These are phyloP conservation scores for Steinernema hermaphroditum DNA, from an alignment of 2,888 invertebrate genomes.

Conservation along the genomic window DNA sequence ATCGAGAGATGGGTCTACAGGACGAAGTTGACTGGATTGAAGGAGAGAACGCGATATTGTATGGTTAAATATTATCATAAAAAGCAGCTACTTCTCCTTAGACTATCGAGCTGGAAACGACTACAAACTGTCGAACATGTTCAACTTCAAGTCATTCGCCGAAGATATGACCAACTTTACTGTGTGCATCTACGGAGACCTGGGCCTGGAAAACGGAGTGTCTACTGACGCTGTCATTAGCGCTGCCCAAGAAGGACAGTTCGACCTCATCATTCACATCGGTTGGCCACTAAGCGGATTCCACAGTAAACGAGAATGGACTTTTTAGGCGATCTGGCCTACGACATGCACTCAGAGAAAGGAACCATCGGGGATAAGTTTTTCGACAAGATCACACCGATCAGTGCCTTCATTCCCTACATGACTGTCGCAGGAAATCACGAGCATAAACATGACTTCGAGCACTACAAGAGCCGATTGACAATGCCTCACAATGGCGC, in stretches of 20 bases:
- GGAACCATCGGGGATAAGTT: constrained; percentile 85
- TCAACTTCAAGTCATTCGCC: constrained; percentile 17
- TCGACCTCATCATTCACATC: constrained; percentile 65
- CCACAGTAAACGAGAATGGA: constrained; percentile 41
- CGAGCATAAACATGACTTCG: constrained; percentile 75
- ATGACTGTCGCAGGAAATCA: constrained; percentile 71
- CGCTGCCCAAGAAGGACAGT: constrained; percentile 73
- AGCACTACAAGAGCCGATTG: constrained; percentile 87
- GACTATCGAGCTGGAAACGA: constrained; percentile 26
- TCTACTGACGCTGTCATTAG: constrained; percentile 72
- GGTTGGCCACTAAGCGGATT: too few relatives aligned
- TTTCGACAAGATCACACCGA: constrained; percentile 85
- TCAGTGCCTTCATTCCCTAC: constrained; percentile 87
- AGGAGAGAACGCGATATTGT: constrained; percentile 8
- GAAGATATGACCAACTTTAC: constrained; percentile 9
- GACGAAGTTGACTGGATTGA: constrained; percentile 5
- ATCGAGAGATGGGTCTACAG: constrained; percentile 22
- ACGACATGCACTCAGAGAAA: constrained; percentile 81
- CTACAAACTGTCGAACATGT: neutral
- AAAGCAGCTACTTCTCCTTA: neutral
- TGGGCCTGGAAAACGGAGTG: constrained; percentile 88
- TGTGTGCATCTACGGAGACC: constrained; percentile 74
- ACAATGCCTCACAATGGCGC: constrained; percentile 76
- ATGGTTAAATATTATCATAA: neutral
- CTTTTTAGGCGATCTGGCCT: constrained; percentile 81